Base-by-base conservation (phyloP, 2,113 vertebrate species). In the Lanius ludovicianus region DNA sequence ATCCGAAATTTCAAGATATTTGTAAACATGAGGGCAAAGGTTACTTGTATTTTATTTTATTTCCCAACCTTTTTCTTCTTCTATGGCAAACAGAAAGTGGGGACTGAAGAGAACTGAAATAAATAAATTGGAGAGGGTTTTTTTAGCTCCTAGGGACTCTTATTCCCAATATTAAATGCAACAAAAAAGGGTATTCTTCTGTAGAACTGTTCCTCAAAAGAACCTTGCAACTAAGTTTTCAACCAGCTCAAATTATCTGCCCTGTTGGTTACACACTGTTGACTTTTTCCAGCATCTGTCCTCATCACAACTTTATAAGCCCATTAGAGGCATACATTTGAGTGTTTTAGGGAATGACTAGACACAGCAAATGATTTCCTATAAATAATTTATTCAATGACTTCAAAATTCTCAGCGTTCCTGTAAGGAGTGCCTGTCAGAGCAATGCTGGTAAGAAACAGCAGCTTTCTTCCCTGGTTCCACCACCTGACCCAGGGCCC, bases 311-410 rank as follows among this genome's bases (percentile, higher is more conserved):
- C 84, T 94, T 89, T 92, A 81, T 90, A 93, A 96, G 30, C 44
- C 95, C 93, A 94, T 96, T 97, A 96, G 88, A 94, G 88, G 64
- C 71, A 84, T 7, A 31, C 87, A 83, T 90, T 60, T 84, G 73
- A 96, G 93, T 81, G 60, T 60, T 94, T 94, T 88, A 92, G 88
- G 95, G 88, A 94, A 94, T 93, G 95, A 94, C 88, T 95, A 96
- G 90, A 93, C 68, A 69, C 47, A 78, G 85, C 25, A 92, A 96
- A 97, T 93, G 12, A 90, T 94, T 97, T 94, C 16, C 37, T 62
- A 81, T 96, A 88, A 94, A 96, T 96, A 92, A 95, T 95, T 94
- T 68, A 96, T 84, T 78, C 42, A 62, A 91, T 87, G 31, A 63
- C 76, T 90, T 95, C 68, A 84, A 95, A 96, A 92, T 92, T 77